Evolutionary conservation across 2,113 vertebrate genomes (phyloP), one percentile per base, ranked within the genome.

Genomic region (Equus przewalskii): DNA sequence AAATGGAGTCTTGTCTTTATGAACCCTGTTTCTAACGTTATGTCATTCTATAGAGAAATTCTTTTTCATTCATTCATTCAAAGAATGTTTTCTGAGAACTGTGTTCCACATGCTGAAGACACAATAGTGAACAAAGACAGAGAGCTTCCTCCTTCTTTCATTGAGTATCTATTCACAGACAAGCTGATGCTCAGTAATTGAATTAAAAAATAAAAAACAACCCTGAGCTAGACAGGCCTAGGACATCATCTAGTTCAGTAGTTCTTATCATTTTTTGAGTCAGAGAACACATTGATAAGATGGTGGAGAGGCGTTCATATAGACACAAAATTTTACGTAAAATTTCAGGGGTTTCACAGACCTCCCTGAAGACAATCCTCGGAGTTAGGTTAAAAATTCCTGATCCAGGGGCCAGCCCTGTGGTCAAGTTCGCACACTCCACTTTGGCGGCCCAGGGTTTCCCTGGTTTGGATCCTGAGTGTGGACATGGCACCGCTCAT

Each of bases 321-420:
- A 7, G 10, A 21, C 9, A 91, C 13, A 67, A 16, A 93, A 30
- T 49, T 58, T 88, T 36, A 36, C 36, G 64, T 51, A 36, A n/a
- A 56, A 76, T 81, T 54, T 81, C 14, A 54, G 49, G 33, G 18
- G 36, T 1, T 76, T 65, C 10, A 78, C 28, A 81, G 9, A 51
- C 60, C 6, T 44, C 1, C 44, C 21, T 62, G 62, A 54, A 58
- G 11, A 44, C 5, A 0, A n/a, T 21, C 1, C 3, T 8, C 4
- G 58, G 19, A 36, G 41, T 85, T 81, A 54, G 64, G n/a, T 41
- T 80, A 16, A 44, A 65, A 56, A 30, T 51, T 21, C 44, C 54
- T 51, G 36, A 51, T 28, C 24, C 15, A 56, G 36, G 36, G 36
- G 36, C 36, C 36, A 41, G 36, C 36, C 36, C 36, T 41, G 36